Percentiles rank a stretch among this genome's conserved stretches.
Conservation (phyloP, 1,140 invertebrate species). For the Pogonomyrmex californicus region DNA sequence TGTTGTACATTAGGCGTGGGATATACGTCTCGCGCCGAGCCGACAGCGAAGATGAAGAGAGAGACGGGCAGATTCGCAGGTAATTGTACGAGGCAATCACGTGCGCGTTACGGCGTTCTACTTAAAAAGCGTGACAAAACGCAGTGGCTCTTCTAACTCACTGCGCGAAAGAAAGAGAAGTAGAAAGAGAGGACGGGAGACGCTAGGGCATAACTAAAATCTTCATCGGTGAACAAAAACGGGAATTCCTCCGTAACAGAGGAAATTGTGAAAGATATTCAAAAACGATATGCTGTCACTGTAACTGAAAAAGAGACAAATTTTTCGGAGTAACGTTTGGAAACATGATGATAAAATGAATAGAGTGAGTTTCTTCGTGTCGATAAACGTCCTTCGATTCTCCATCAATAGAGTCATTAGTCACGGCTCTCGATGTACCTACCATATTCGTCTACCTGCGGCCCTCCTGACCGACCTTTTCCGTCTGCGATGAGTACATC, state of each 20-base stretch:
- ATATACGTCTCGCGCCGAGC: constrained; percentile 61
- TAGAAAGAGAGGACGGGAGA: background rate
- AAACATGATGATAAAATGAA: background rate
- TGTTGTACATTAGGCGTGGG: constrained; percentile 74
- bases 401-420: constrained; percentile 82
- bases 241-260: background rate
- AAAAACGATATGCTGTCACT: background rate
- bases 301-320: background rate
- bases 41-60: constrained; percentile 35
- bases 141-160: constrained; percentile 69
- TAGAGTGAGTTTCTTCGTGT: constrained; percentile 68
- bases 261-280: background rate
- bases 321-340: constrained; percentile 17
- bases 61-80: constrained; percentile 67
- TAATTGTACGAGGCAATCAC: constrained; percentile 81
- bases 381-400: constrained; percentile 77
- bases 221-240: constrained; percentile 68
- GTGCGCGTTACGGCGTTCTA: constrained; percentile 77
- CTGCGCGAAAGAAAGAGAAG: constrained; percentile 15
- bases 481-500: constrained; percentile 64
- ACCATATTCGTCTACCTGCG: constrained; percentile 78
- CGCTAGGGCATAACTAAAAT: constrained; percentile 74
- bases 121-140: constrained; percentile 80
- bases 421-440: constrained; percentile 76
- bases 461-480: constrained; percentile 38